Conservation (phyloP, 2,113 vertebrate species). For the Passerina amoena region DNA sequence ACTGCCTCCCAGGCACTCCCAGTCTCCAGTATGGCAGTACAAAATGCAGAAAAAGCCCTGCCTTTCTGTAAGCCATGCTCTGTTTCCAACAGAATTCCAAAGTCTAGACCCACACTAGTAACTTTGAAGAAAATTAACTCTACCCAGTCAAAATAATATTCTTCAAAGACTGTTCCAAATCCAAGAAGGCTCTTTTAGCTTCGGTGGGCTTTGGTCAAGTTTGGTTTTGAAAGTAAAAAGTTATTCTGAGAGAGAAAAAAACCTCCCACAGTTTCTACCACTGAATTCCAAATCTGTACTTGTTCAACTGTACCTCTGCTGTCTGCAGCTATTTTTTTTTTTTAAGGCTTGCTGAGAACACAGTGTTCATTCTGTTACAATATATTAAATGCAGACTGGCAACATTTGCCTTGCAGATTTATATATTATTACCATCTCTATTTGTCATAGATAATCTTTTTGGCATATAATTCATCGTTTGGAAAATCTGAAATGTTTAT, state of each 20-base stretch:
- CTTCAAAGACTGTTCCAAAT: not conserved
- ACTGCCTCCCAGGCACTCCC: not conserved
- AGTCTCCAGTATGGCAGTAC: not conserved
- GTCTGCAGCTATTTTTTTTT: not conserved
- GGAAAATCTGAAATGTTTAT: not conserved
- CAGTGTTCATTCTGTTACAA: not conserved
- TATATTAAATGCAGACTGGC: not conserved
- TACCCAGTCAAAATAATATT: not conserved
- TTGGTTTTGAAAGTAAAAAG: not conserved
- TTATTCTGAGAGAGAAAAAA: not conserved
- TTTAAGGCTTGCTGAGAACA: not conserved
- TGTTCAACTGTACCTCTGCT: not conserved
- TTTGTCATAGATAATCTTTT: not conserved
- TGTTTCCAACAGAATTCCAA: not conserved
- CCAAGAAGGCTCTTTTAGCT: not conserved
- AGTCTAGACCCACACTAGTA: not conserved
- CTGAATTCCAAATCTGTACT: not conserved
- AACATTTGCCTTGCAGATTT: not conserved
- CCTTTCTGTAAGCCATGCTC: not conserved
- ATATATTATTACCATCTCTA: not conserved
- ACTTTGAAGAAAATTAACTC: not conserved
- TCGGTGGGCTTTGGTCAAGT: not conserved
- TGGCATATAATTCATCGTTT: not conserved
- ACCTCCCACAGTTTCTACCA: rapidly evolving
- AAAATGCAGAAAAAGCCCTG: not conserved